phyloP scores from a whole-genome alignment of 2,113 vertebrate genomes.

The Stigmatopora nigra region DNA sequence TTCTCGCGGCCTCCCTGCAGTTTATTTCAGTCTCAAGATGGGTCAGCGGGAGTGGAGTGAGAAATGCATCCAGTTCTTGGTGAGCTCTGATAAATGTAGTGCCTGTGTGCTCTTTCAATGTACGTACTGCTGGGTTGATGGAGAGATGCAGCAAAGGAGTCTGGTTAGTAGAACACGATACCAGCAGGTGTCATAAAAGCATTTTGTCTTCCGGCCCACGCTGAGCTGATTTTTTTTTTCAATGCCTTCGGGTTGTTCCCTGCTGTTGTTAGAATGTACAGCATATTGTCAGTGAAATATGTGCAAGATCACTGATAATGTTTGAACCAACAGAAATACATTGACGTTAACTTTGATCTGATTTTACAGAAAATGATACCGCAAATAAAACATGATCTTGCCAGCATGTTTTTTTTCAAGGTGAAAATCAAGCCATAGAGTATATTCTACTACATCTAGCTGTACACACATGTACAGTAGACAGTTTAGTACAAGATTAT shows the following conservation, averaged over 20 bases:
- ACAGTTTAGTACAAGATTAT: too few relatives aligned
- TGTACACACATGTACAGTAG: too few relatives aligned
- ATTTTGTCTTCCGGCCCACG: conserved; percentile 42
- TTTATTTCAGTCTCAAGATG: conserved; percentile 52
- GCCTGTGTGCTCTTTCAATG: conserved; percentile 29
- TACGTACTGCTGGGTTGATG: conserved; percentile 47
- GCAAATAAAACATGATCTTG: background rate
- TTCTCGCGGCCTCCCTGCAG: conserved; percentile 37
- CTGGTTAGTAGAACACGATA: conserved; percentile 26
- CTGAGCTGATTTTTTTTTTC: conserved; percentile 24
- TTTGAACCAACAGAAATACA: background rate
- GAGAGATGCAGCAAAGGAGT: conserved; percentile 45
- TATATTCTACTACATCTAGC: background rate
- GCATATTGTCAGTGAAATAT: conserved; percentile 5
- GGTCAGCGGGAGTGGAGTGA: conserved; percentile 53
- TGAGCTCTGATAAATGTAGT: conserved; percentile 45
- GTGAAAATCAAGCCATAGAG: too few relatives aligned
- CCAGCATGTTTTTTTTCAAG: background rate
- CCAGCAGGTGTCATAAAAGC: conserved; percentile 61
- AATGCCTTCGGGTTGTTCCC: conserved; percentile 21
- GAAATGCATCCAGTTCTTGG: conserved; percentile 43
- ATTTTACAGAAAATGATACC: background rate
- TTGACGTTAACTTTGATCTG: background rate
- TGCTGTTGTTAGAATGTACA: conserved; percentile 15
- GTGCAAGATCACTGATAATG: background rate